Conservation (phyloP, 2,113 vertebrate genomes). For the Pontoporia blainvillei region DNA sequence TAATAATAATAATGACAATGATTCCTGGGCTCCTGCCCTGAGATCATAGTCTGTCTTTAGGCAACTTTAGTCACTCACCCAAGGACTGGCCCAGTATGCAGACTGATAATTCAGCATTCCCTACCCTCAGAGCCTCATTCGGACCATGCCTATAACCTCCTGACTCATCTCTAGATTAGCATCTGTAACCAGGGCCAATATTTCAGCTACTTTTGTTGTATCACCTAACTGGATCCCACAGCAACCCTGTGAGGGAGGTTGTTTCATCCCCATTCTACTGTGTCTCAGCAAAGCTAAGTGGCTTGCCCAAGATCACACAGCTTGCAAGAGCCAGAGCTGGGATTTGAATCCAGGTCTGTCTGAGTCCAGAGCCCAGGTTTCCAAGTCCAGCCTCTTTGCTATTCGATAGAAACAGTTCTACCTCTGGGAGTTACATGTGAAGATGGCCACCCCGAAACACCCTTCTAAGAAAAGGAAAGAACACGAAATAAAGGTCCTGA, state of each 20-base stretch:
- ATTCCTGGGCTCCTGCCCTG: background rate
- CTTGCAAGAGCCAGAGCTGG: background rate
- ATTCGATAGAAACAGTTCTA: background rate
- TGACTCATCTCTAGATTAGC: background rate
- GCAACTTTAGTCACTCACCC: background rate
- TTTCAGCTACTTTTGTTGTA: background rate
- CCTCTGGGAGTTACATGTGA: background rate
- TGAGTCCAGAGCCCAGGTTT: background rate
- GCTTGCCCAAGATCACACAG: background rate
- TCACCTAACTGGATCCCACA: background rate
- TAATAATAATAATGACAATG: background rate
- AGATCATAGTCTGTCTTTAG: background rate
- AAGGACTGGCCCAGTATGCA: background rate
- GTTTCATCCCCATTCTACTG: background rate
- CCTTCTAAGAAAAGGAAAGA: background rate
- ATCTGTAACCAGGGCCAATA: rapidly evolving
- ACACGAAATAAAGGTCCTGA: background rate
- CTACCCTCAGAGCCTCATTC: too few species aligned
- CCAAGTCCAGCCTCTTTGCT: background rate
- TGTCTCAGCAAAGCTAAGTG: background rate
- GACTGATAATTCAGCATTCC: background rate
- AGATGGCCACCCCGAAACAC: background rate
- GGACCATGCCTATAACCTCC: rapidly evolving
- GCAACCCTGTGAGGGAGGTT: background rate
- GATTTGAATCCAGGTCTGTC: background rate